Conservation (phyloP, 2,113 vertebrate genomes). For the Orthonyx spaldingii region DNA sequence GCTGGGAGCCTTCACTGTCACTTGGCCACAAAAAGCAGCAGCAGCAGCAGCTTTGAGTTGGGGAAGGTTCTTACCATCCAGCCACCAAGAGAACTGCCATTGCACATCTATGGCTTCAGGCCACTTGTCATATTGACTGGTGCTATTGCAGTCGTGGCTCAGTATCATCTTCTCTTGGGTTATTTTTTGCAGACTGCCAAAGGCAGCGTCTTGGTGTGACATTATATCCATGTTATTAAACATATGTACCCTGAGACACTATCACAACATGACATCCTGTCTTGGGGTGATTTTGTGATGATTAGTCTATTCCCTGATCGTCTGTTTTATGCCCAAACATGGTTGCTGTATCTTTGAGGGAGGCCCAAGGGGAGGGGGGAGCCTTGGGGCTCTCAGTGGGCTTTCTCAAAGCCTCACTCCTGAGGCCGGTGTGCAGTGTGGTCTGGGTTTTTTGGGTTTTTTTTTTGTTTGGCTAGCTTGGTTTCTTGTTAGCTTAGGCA, state of each 20-base stretch:
- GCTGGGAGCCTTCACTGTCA: neutral
- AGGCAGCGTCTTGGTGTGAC: neutral
- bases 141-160: rapidly evolving
- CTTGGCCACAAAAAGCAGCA: neutral
- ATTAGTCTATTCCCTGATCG: neutral
- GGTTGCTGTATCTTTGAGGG: neutral
- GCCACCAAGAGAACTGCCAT: neutral
- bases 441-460: neutral
- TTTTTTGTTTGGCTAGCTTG: neutral
- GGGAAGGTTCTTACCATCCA: neutral
- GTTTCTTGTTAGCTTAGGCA: neutral
- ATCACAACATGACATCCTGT: neutral
- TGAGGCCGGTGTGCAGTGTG: rapidly evolving
- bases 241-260: neutral
- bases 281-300: neutral
- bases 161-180: neutral
- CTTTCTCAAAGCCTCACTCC: neutral
- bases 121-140: neutral
- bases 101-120: neutral
- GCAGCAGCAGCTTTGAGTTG: neutral
- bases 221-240: neutral
- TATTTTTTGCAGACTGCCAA: neutral
- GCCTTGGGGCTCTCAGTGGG: neutral
- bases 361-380: neutral
- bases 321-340: neutral